Conservation (phyloP, 1,140 invertebrate species). For the Pararge aegeria region DNA sequence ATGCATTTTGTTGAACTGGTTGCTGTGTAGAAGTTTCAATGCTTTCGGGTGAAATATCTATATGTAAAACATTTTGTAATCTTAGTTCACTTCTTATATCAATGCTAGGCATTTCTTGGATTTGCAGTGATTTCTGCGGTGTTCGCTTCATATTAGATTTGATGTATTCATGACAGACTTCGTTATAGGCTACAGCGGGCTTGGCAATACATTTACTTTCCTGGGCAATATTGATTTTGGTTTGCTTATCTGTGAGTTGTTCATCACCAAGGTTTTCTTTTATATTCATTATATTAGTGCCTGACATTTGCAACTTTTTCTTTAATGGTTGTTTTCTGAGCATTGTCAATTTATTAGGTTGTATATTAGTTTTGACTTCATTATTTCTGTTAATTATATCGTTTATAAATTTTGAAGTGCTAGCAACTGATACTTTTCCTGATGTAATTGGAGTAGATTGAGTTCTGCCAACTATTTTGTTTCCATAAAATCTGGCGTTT, state of each 20-base stretch:
- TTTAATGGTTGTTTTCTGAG: conserved; percentile 33
- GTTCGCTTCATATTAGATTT: conserved; percentile 38
- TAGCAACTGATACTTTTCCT: conserved; percentile 28
- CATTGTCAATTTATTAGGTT: conserved; percentile 36
- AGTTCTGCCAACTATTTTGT: conserved; percentile 52
- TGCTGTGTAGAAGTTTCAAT: conserved; percentile 19
- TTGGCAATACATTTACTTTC: conserved; percentile 16
- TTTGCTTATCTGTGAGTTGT: conserved; percentile 28
- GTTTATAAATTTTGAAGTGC: conserved; percentile 27
- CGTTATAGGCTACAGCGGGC: conserved; percentile 49
- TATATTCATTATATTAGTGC: conserved; percentile 54
- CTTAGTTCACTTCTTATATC: conserved; percentile 75
- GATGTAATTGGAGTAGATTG: conserved; percentile 25
- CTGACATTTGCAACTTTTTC: conserved; percentile 51
- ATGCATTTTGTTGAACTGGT: conserved; percentile 49
- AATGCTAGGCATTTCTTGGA: conserved; percentile 72
- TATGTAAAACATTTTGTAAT: conserved; percentile 67
- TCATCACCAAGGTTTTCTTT: conserved; percentile 22
- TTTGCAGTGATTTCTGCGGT: conserved; percentile 42
- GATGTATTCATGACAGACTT: conserved; percentile 51
- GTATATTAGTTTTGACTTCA: conserved; percentile 35
- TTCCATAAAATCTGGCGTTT: conserved; percentile 71
- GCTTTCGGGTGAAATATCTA: conserved; percentile 66
- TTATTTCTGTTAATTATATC: conserved; percentile 37
- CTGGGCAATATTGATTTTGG: conserved; percentile 36